Evolutionary conservation across 2,888 invertebrate species (phyloP), one percentile per base, ranked within the genome.

Genomic region (Xanthostigma xanthostigma): DNA sequence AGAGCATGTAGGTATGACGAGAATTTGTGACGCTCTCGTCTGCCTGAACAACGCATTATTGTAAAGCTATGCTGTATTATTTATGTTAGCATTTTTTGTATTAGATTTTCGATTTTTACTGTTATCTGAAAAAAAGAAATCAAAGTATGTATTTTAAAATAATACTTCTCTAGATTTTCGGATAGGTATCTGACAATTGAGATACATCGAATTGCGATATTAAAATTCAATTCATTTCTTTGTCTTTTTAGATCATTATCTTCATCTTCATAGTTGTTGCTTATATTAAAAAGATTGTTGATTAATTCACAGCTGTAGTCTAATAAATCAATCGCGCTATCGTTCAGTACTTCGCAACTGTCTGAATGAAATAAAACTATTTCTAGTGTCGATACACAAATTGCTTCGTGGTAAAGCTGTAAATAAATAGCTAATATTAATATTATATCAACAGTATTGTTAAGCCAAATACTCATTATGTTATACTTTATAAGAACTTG

Each of bases 281-380:
- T 50, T 39, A 59, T 64, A 56, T 55, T 68, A 65, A 86, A 64
- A 1, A 86, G 65, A 13, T 73, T 69, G 0, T 80, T 76, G 2
- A 85, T 70, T 50, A 78, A 78, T 51, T 82, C 78, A 36, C 82
- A 76, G 35, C 82, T 76, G 60, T 92, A 94, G 64, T 92, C 88
- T 14, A 91, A 70, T 13, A 94, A 69, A 68, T 94, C 94, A 8
- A 87, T 71, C 11, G 82, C 75, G 1, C 78, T 69, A 48, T 93
- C 90, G 44, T 78, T 81, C 49, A 92, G 69, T 40, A 84, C 77
- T 61, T 85, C 82, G 47, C 84, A 84, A 5, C 85, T 81, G 56
- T 84, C 86, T 27, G 78, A 76, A 62, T 93, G 90, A 60, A 79
- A 94, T 41, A 92, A 66, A 2, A 88, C 78, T 1, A 86, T 80